These are phyloP conservation scores for Brenthis hecate DNA, from an alignment of 2,888 invertebrate genomes.

Conservation along the genomic window DNA sequence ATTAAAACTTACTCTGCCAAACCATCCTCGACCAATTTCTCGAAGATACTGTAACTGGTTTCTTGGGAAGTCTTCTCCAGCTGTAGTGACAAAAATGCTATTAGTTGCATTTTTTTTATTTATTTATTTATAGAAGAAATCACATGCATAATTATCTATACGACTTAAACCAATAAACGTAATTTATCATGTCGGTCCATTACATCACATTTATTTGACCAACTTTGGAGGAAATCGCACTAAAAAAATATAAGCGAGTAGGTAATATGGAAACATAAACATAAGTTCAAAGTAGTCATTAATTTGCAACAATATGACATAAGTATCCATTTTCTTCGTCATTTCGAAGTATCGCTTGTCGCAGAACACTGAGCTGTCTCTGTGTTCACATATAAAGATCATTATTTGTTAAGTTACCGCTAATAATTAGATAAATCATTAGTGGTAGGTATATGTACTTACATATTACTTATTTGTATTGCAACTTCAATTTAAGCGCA, in stretches of 20 bases:
- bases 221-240: too few species aligned
- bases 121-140: neutral
- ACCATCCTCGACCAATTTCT: conserved; percentile 93
- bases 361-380: neutral
- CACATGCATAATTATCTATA: too few species aligned
- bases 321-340: neutral
- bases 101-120: neutral
- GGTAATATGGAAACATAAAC: neutral
- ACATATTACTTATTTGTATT: conserved; percentile 7
- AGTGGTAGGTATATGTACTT: neutral
- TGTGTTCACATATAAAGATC: conserved; percentile 4
- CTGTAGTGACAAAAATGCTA: conserved; percentile 50
- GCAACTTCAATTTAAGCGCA: neutral
- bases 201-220: too few species aligned
- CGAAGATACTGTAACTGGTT: conserved; percentile 90
- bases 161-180: too few species aligned
- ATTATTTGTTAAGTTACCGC: conserved; percentile 14
- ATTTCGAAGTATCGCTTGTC: neutral
- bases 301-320: neutral
- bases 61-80: conserved; percentile 85
- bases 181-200: too few species aligned
- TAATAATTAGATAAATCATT: conserved; percentile 15
- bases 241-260: too few species aligned
- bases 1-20: conserved; percentile 84
- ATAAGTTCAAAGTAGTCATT: neutral